Evolutionary conservation across 2,797 vertebrate species (phyloP), one percentile per base, ranked within the genome.

Genomic region (Lycodopsis pacificus): DNA sequence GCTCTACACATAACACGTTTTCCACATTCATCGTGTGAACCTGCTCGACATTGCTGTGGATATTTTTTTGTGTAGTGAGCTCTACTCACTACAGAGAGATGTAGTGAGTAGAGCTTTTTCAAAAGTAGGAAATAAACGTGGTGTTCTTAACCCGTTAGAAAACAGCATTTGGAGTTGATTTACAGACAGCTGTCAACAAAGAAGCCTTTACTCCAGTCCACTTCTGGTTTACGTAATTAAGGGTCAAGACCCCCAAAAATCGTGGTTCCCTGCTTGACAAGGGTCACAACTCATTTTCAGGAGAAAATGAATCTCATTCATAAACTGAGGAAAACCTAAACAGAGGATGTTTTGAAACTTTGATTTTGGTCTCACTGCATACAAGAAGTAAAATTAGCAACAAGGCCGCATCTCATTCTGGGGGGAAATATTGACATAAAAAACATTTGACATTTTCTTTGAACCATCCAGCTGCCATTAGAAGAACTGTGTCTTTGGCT

Each of bases 21-120:
- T 65, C 36, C 36, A 63, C 73, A 65, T 71, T 76, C 51, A 84
- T 71, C 42, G 53, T 46, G 51, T 46, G 19, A 86, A 66, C 63
- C 22, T 59, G 12, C 71, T 66, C 27, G 27, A 48, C 53, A n/a
- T 40, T 12, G 4, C 15, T 4, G 17, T 51, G 48, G 14, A 1
- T 25, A 27, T 44, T 1, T 66, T 7, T 53, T 59, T 63, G 27
- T 27, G 27, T 27, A 27, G 27, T 27, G 27, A 27, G 27, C 27
- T 27, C 27, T 4, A 27, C 27, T 27, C 27, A 27, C 27, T 27
- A 27, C 27, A 27, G 27, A 27, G 22, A 25, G 30, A 57, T 49
- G 51, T 44, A 42, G 46, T 44, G 38, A 22, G 15, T 61, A 10
- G 49, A 71, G 30, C 38, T 73, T 76, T 75, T 42, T 25, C 19